These are phyloP conservation scores for Rhagophthalmus giganteus DNA, from an alignment of 2,888 invertebrate species.

Conservation along the genomic window DNA sequence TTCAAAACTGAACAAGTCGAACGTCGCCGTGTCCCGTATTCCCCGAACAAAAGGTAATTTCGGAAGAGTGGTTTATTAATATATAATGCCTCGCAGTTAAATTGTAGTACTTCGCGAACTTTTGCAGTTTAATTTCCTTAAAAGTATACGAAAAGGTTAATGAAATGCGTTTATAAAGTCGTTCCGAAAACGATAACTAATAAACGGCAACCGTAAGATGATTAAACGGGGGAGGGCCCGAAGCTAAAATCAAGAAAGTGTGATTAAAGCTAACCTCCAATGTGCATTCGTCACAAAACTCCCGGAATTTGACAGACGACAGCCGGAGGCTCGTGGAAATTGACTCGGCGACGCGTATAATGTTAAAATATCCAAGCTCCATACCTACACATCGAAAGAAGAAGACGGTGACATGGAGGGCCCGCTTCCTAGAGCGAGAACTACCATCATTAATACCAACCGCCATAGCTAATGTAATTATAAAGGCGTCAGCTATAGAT, in stretches of 20 bases:
- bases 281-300: constrained; percentile 31
- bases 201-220: constrained; percentile 21
- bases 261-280: constrained; percentile 39
- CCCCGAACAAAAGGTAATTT: too few species aligned
- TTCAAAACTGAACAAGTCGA: too few species aligned
- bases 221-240: constrained; percentile 31
- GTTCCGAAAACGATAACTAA: constrained; percentile 16
- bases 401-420: constrained; percentile 19
- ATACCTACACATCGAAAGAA: constrained; percentile 30
- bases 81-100: too few species aligned
- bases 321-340: constrained; percentile 44
- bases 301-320: constrained; percentile 42
- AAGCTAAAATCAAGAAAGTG: constrained; percentile 36
- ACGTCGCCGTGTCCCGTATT: too few species aligned
- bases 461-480: constrained; percentile 34
- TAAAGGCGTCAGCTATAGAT: constrained; percentile 30
- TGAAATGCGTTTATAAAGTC: constrained; percentile 15
- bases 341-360: constrained; percentile 49
- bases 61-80: too few species aligned
- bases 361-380: constrained; percentile 38
- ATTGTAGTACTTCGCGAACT: not conserved
- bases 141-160: constrained; percentile 4
- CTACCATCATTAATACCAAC: constrained; percentile 33
- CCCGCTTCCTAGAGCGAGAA: constrained; percentile 16
- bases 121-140: not conserved